These are phyloP conservation scores for Formica selysi DNA, from an alignment of 1,140 invertebrate genomes.

Conservation along the genomic window DNA sequence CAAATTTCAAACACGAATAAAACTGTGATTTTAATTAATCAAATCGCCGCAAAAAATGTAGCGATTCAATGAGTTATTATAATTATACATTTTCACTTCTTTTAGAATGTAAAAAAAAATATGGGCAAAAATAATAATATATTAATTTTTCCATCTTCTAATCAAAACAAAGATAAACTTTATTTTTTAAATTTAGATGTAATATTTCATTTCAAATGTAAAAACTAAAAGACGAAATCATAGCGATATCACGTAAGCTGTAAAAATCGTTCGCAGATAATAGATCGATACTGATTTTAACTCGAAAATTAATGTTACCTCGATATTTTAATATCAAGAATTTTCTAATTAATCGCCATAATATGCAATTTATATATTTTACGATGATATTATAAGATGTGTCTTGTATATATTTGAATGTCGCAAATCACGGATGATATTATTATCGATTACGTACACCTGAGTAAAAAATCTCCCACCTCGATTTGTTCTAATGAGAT, in stretches of 20 bases:
- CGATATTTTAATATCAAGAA: neutral
- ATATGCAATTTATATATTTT: neutral
- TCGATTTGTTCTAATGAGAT: constrained; percentile 39
- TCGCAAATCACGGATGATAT: neutral
- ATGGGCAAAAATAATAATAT: neutral
- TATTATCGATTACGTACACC: neutral
- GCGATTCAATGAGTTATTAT: neutral
- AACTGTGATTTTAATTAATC: neutral
- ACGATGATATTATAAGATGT: neutral
- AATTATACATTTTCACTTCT: neutral
- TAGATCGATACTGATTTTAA: neutral
- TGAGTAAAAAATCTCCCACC: neutral
- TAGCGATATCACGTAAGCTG: neutral
- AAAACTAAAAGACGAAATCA: neutral
- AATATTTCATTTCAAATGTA: neutral
- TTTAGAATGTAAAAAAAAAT: neutral
- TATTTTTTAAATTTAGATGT: neutral
- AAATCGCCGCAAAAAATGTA: neutral
- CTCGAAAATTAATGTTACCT: neutral
- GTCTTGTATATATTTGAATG: neutral
- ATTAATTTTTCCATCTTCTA: neutral
- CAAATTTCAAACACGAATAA: neutral
- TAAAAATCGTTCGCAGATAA: neutral
- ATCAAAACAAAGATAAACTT: neutral
- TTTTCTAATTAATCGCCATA: neutral